Conservation (phyloP, 2,888 invertebrate genomes). For the Mechanitis messenoides region DNA sequence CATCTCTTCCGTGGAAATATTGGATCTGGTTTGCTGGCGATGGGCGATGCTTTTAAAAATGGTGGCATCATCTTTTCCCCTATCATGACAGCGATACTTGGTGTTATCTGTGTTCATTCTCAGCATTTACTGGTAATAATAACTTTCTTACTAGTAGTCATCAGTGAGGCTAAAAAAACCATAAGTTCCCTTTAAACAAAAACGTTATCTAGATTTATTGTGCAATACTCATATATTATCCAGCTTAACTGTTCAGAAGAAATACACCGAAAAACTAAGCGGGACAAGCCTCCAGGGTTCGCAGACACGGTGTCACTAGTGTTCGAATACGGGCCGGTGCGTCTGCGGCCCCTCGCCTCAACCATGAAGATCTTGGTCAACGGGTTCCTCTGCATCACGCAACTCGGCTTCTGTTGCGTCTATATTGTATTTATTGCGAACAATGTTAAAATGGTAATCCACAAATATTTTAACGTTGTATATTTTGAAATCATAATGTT, state of each 20-base stretch:
- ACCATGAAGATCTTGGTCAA: conserved; percentile 85
- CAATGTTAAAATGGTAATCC: conserved; percentile 84
- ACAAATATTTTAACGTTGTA: neutral
- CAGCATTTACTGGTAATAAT: conserved; percentile 88
- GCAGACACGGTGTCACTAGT: conserved; percentile 89
- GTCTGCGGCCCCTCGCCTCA: conserved; percentile 77
- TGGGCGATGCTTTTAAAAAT: conserved; percentile 96
- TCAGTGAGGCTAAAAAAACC: too few species aligned
- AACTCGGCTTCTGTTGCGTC: conserved; percentile 98
- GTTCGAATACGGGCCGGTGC: conserved; percentile 84
- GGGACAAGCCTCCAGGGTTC: conserved; percentile 80
- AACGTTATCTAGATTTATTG: too few species aligned
- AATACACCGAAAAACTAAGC: conserved; percentile 77
- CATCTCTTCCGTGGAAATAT: conserved; percentile 97
- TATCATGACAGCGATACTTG: conserved; percentile 85
- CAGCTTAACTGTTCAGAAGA: conserved; percentile 83
- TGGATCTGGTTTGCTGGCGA: conserved; percentile 96
- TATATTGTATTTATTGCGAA: conserved; percentile 96
- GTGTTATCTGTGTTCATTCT: conserved; percentile 91
- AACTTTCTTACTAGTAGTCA: too few species aligned
- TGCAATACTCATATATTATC: neutral
- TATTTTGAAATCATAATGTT: neutral
- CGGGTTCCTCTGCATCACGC: conserved; percentile 93
- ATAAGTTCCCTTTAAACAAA: too few species aligned
- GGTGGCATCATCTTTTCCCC: conserved; percentile 92